Percentiles rank a stretch among this genome's conserved stretches.
Evolutionary conservation across 2,888 invertebrate species (phyloP).

Genomic region (Chirona hameri): DNA sequence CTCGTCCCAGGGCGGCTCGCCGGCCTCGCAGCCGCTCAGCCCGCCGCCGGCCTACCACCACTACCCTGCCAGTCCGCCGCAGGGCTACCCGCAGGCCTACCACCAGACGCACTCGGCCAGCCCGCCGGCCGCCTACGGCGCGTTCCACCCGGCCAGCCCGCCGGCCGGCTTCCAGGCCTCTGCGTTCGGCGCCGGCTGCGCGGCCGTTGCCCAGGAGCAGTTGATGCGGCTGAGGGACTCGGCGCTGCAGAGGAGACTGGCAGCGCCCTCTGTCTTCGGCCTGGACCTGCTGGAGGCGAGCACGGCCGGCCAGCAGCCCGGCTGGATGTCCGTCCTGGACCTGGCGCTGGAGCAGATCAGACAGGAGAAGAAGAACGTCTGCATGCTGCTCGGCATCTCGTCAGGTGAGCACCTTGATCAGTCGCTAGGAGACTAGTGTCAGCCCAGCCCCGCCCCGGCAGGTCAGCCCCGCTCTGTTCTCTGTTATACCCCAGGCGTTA

Average conservation of each 20-base stretch:
- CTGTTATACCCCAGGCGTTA: too few relatives aligned
- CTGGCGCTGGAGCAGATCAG: slow-evolving; percentile 82
- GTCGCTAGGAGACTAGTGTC: too few relatives aligned
- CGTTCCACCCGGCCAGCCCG: neutral
- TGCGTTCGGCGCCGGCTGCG: neutral
- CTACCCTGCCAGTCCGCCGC: neutral
- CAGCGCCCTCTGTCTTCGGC: slow-evolving; percentile 68
- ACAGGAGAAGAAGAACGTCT: slow-evolving; percentile 79
- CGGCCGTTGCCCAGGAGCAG: slow-evolving; percentile 46
- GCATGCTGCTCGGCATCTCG: slow-evolving; percentile 78
- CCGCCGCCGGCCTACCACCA: neutral
- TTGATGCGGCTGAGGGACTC: slow-evolving; percentile 69
- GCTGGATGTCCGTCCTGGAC: slow-evolving; percentile 49
- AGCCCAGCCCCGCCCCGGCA: too few relatives aligned
- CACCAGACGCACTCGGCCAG: neutral
- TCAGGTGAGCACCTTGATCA: slow-evolving; percentile 60
- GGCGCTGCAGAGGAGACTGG: slow-evolving; percentile 76
- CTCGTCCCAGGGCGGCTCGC: slow-evolving; percentile 30
- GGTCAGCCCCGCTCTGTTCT: too few relatives aligned
- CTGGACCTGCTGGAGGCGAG: slow-evolving; percentile 43
- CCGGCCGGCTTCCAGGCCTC: neutral
- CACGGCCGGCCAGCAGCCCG: slow-evolving; percentile 51
- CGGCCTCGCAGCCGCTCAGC: neutral
- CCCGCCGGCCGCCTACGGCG: neutral
- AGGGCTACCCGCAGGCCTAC: neutral